These are phyloP conservation scores for Polydrusus tereticollis DNA, from an alignment of 2,888 invertebrate genomes.

Conservation along the genomic window DNA sequence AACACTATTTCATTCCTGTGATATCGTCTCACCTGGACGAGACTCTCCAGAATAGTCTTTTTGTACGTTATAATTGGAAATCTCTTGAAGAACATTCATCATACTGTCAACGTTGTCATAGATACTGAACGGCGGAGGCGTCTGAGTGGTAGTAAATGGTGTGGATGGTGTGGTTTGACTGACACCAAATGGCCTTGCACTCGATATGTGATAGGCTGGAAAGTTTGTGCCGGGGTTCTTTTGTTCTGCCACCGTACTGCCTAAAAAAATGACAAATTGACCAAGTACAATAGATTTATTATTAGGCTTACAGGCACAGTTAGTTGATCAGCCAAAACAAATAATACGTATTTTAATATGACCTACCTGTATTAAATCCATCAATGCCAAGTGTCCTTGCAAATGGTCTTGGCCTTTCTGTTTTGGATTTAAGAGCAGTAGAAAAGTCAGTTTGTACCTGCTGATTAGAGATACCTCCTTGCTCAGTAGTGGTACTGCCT, in stretches of 20 bases:
- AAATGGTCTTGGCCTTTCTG: constrained; percentile 56
- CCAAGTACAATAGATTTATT: background rate
- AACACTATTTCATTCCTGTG: background rate
- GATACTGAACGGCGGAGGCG: constrained; percentile 65
- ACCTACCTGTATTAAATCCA: constrained; percentile 21
- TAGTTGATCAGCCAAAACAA: too few relatives aligned
- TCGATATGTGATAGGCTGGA: constrained; percentile 60
- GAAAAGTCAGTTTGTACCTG: background rate
- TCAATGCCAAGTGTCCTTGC: constrained; percentile 44
- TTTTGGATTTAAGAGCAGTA: constrained; percentile 35
- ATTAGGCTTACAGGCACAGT: background rate
- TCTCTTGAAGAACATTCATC: constrained; percentile 75
- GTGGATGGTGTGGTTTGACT: constrained; percentile 56
- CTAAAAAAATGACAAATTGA: background rate
- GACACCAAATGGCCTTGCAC: constrained; percentile 61
- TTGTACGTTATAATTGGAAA: constrained; percentile 70
- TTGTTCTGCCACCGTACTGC: background rate
- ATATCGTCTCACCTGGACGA: constrained; percentile 19
- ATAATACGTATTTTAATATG: background rate
- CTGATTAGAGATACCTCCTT: constrained; percentile 41
- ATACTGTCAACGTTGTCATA: constrained; percentile 79
- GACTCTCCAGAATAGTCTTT: constrained; percentile 67
- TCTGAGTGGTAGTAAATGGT: constrained; percentile 60
- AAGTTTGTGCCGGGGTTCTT: constrained; percentile 26
- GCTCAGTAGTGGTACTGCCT: constrained; percentile 21